phyloP scores from a whole-genome alignment of 2,113 vertebrate species.

The Centrocercus urophasianus region DNA sequence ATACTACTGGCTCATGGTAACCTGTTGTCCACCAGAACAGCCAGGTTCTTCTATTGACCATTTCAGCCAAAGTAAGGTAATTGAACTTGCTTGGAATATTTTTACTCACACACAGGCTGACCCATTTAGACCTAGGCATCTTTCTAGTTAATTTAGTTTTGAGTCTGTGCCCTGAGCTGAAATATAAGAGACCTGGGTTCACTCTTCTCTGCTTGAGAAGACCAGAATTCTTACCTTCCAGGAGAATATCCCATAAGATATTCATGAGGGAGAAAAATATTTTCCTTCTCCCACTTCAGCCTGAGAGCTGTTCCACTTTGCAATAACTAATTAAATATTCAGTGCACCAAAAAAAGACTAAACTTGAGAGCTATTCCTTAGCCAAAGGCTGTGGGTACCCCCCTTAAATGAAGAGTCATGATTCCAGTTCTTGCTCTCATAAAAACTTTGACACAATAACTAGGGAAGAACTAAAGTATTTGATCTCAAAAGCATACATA shows the following conservation, averaged over 20 bases:
- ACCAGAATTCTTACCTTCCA: constrained; percentile 50
- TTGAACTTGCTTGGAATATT: constrained; percentile 36
- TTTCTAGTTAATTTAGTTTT: constrained; percentile 58
- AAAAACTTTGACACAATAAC: constrained; percentile 3
- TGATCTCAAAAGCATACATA: background rate
- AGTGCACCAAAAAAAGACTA: constrained; percentile 7
- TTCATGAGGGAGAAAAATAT: constrained; percentile 57
- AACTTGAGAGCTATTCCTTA: constrained; percentile 42
- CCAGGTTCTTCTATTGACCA: no score
- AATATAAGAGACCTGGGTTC: constrained; percentile 18
- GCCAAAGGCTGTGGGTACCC: constrained; percentile 13
- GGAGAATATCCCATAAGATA: constrained; percentile 66
- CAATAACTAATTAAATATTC: constrained; percentile 64
- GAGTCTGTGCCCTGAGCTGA: background rate
- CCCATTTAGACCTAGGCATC: constrained; percentile 43
- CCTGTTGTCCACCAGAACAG: no score
- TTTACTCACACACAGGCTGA: constrained; percentile 9
- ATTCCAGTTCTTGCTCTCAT: constrained; percentile 10
- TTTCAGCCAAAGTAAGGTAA: background rate
- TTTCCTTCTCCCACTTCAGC: constrained; percentile 7
- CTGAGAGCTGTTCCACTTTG: constrained; percentile 64
- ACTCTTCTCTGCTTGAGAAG: constrained; percentile 49
- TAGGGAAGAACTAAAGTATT: background rate
- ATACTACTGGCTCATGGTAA: no score
- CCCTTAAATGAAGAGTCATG: background rate